A percentile compares a stretch with the other conserved stretches of the same genome.
Evolutionary conservation across 1,140 invertebrate species (phyloP).

Genomic region (Diprion similis): DNA sequence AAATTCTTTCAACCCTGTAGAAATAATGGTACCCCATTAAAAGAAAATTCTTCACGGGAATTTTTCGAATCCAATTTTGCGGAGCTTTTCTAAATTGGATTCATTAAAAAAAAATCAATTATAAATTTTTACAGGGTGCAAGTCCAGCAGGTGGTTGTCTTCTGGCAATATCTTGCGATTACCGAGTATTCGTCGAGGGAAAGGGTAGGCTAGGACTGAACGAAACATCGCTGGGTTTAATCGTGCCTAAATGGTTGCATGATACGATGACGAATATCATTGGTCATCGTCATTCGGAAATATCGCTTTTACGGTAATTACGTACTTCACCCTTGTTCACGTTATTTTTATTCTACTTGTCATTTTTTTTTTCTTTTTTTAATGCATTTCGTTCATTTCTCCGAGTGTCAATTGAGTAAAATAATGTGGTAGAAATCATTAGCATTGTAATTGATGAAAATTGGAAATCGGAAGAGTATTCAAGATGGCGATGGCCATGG

Average conservation of each 20-base stretch:
- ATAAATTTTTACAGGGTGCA: conserved; percentile 65
- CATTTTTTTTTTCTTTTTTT: too few species aligned
- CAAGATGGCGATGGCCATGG: too few species aligned
- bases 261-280: conserved; percentile 66
- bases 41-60: conserved; percentile 10
- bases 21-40: neutral
- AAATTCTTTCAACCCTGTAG: neutral
- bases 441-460: too few species aligned
- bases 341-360: too few species aligned
- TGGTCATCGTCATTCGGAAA: conserved; percentile 70
- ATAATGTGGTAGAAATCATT: too few species aligned
- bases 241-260: conserved; percentile 79
- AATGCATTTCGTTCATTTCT: too few species aligned
- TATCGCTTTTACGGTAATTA: conserved; percentile 65
- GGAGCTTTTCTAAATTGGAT: too few species aligned
- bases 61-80: neutral
- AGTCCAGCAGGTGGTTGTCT: conserved; percentile 81
- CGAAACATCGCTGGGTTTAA: conserved; percentile 76
- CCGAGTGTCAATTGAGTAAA: too few species aligned
- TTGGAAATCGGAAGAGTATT: too few species aligned
- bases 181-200: conserved; percentile 75
- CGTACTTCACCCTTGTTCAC: too few species aligned
- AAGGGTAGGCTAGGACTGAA: conserved; percentile 80
- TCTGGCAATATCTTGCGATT: conserved; percentile 76
- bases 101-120: neutral